Conservation (phyloP, 2,888 invertebrate species). For the Euzophera pinguis region DNA sequence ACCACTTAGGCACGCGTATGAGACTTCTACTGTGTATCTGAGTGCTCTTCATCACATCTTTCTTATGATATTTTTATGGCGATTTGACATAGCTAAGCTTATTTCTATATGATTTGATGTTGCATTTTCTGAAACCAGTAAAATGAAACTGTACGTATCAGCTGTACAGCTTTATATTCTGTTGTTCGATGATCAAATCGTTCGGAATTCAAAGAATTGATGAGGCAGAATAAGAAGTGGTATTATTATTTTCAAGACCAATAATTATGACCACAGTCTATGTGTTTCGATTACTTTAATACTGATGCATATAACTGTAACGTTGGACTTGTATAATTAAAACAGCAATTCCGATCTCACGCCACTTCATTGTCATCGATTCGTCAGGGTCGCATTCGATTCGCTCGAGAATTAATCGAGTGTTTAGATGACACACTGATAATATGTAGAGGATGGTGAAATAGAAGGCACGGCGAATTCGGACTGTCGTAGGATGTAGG, state of each 20-base stretch:
- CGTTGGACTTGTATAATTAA: conserved; percentile 3
- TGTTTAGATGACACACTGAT: conserved; percentile 11
- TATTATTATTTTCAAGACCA: too few species aligned
- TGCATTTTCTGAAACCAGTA: too few species aligned
- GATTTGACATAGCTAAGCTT: too few species aligned
- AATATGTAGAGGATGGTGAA: not conserved
- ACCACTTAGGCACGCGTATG: conserved; percentile 28
- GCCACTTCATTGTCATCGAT: conserved; percentile 10
- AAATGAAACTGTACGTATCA: too few species aligned
- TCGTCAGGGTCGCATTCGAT: conserved; percentile 4
- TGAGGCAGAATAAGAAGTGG: too few species aligned
- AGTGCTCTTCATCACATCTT: not conserved
- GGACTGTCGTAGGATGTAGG: too few species aligned
- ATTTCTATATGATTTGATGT: too few species aligned
- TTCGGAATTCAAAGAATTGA: too few species aligned
- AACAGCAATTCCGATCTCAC: conserved; percentile 11
- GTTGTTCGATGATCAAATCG: too few species aligned
- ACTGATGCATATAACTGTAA: not conserved
- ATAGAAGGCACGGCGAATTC: not conserved
- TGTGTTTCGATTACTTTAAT: not conserved
- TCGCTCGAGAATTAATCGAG: conserved; percentile 5
- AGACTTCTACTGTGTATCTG: conserved; percentile 4
- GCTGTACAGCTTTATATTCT: too few species aligned
- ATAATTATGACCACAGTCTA: too few species aligned
- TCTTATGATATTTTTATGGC: too few species aligned